These are phyloP conservation scores for Chelon auratus DNA, from an alignment of 2,797 vertebrate genomes.

Conservation along the genomic window DNA sequence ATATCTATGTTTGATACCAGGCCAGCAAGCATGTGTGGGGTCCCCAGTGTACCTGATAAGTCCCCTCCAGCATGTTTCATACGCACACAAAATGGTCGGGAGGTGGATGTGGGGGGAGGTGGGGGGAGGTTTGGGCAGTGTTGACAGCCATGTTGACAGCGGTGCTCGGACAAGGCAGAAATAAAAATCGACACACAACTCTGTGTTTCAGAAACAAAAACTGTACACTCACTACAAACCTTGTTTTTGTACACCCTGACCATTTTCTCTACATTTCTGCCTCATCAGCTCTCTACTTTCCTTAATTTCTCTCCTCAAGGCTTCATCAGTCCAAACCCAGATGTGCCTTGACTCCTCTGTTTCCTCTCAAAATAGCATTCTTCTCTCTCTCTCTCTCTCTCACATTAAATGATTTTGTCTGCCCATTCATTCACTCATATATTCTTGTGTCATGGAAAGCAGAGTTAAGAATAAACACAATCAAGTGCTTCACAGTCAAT, in stretches of 20 bases:
- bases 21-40: slow-evolving; percentile 16
- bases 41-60: slow-evolving; percentile 24
- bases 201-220: slow-evolving; percentile 22
- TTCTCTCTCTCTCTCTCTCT: not conserved
- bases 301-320: not conserved
- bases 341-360: not conserved
- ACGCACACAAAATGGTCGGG: slow-evolving; percentile 25
- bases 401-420: not conserved
- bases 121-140: not conserved
- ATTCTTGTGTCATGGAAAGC: slow-evolving; percentile 4
- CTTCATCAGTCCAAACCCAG: not conserved
- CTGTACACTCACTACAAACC: slow-evolving; percentile 5
- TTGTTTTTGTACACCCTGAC: slow-evolving; percentile 7
- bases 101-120: slow-evolving; percentile 24
- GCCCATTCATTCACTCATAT: not conserved
- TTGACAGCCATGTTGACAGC: slow-evolving; percentile 26
- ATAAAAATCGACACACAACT: slow-evolving; percentile 37
- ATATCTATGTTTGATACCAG: slow-evolving; percentile 28
- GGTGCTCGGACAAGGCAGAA: slow-evolving; percentile 2
- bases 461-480: not conserved
- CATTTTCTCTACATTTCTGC: not conserved
- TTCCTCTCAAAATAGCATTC: not conserved
- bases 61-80: slow-evolving; percentile 42
- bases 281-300: not conserved
- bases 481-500: not conserved